Conservation (phyloP, 2,888 invertebrate genomes). For the Actias luna region DNA sequence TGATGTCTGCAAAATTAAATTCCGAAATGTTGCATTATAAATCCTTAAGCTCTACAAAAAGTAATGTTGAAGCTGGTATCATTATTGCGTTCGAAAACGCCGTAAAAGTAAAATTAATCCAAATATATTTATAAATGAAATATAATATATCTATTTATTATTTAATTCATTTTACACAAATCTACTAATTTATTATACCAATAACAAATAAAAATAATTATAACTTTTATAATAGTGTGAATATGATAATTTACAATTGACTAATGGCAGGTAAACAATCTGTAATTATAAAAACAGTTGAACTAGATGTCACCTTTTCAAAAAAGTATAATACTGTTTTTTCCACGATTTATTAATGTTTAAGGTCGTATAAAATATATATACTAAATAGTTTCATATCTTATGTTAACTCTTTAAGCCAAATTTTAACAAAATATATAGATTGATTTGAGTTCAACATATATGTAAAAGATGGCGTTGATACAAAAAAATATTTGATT, state of each 20-base stretch:
- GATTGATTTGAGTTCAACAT: no score
- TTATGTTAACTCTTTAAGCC: not conserved
- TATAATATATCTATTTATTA: not conserved
- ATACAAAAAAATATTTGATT: no score
- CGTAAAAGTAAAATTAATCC: not conserved
- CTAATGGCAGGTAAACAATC: not conserved
- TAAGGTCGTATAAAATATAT: not conserved
- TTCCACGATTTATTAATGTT: no score
- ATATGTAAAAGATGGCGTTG: no score
- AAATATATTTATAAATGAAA: not conserved
- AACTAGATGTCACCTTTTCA: not conserved
- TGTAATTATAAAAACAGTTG: not conserved
- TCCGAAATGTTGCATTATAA: not conserved
- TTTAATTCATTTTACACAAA: not conserved
- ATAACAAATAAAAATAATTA: no score
- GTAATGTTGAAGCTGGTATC: not conserved
- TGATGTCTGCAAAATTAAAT: not conserved
- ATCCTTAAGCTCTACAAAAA: not conserved
- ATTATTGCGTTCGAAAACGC: not conserved
- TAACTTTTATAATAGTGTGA: no score
- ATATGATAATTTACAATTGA: no score
- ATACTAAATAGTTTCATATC: not conserved
- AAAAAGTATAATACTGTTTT: not conserved
- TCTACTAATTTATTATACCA: not conserved
- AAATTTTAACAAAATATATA: no score